Evolutionary conservation across 2,888 invertebrate genomes (phyloP).

Genomic region (Dasypolia templi): DNA sequence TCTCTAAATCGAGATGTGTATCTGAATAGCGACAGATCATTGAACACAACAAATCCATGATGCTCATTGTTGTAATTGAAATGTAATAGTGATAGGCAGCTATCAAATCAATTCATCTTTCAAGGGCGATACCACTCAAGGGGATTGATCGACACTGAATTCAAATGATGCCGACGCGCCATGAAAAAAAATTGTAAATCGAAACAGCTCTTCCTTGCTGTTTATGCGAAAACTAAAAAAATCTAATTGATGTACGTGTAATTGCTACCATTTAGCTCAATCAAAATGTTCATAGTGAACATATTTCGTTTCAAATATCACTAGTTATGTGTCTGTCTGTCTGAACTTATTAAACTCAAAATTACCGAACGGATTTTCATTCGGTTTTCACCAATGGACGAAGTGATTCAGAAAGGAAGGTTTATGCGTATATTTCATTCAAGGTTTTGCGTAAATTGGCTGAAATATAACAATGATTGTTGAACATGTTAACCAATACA

Average conservation of each 20-base stretch:
- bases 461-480: not conserved
- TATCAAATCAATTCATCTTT: constrained; percentile 32
- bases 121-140: constrained; percentile 42
- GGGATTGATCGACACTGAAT: constrained; percentile 45
- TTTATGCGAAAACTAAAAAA: constrained; percentile 4
- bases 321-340: not conserved
- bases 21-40: not conserved
- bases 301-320: not conserved
- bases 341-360: not conserved
- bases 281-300: not conserved
- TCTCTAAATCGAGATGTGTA: not conserved
- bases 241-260: not conserved
- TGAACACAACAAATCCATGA: not conserved
- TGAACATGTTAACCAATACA: not conserved
- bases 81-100: not conserved
- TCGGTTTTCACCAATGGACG: not conserved
- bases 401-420: not conserved
- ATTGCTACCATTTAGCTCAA: not conserved
- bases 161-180: constrained; percentile 17
- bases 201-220: not conserved
- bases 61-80: not conserved
- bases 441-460: not conserved
- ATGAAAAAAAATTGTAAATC: constrained; percentile 5
- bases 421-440: not conserved
- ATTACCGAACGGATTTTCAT: not conserved